Conservation (phyloP, 2,797 vertebrate genomes). For the Anabacerthia variegaticeps region DNA sequence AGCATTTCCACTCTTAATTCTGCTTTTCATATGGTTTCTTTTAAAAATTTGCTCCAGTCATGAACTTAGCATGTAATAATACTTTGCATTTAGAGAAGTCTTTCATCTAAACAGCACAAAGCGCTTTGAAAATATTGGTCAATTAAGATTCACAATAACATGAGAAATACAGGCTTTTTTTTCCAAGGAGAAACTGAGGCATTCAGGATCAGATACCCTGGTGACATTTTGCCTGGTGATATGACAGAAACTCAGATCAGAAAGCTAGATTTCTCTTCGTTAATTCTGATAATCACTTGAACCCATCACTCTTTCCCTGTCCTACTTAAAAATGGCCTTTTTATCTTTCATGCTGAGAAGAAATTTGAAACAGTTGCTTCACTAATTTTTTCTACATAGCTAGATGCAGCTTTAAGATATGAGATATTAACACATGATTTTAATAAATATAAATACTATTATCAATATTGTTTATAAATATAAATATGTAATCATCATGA, state of each 20-base stretch:
- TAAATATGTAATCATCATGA: neutral
- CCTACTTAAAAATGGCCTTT: neutral
- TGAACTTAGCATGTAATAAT: constrained; percentile 10
- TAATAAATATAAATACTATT: neutral
- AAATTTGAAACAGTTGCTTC: neutral
- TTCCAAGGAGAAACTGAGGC: neutral
- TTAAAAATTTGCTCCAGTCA: constrained; percentile 51
- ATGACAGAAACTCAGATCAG: neutral
- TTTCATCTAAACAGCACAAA: constrained; percentile 36
- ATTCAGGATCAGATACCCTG: neutral
- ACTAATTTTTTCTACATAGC: neutral
- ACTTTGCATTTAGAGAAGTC: neutral
- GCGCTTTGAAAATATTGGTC: constrained; percentile 4
- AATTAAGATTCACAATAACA: neutral
- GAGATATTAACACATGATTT: neutral
- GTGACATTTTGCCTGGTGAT: neutral
- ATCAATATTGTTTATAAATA: neutral
- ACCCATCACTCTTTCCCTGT: neutral
- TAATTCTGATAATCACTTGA: neutral
- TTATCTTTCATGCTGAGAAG: neutral
- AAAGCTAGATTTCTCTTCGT: neutral
- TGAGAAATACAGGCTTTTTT: neutral
- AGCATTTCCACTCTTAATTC: constrained; percentile 41
- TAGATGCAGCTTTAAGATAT: neutral
- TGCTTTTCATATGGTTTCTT: constrained; percentile 37